Evolutionary conservation across 2,888 invertebrate species (phyloP), one percentile per base, ranked within the genome.

Genomic region (Pollenia amentaria): DNA sequence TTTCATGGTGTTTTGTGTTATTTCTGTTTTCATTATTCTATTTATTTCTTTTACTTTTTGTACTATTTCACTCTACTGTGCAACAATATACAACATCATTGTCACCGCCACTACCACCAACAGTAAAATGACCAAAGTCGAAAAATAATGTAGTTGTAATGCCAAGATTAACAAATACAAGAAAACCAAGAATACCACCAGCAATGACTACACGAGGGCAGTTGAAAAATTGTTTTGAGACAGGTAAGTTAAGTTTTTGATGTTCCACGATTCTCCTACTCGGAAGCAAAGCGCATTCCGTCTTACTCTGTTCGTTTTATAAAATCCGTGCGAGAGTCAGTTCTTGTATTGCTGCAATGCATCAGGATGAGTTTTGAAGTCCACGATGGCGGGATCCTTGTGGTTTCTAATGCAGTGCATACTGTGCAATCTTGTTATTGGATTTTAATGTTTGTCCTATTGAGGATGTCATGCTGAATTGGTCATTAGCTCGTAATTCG

Each of bases 61-160:
- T 46, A 10, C 14, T 29, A 44, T 53, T 55, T 46, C 18, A 29
- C 16, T 46, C 14, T 64, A 51, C 7, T 8, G 29, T 4, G 21
- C 9, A 29, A 44, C 18, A 73, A 21, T 55, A 69, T 46, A 73
- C 51, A 60, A 67, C 65, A 60, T 64, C 38, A 44, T 42, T 60
- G 78, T 73, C 67, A 73, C 53, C 62, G 53, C 16, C 42, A 40
- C 60, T 48, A 72, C 55, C 76, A 60, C 70, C 40, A 65, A 11
- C 65, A 62, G 48, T 53, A 57, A 83, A 67, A 73, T 72, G 65
- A 73, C 62, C 83, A 87, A 62, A 76, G 53, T 76, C 46, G 16
- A 57, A 78, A 64, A 67, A 57, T 72, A 60, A 69, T 83, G 76
- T 70, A 55, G 83, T 64, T 77, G 76, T 70, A 70, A 70, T 46